Conservation (phyloP, 1,140 invertebrate species). For the Chlorops oryzae region DNA sequence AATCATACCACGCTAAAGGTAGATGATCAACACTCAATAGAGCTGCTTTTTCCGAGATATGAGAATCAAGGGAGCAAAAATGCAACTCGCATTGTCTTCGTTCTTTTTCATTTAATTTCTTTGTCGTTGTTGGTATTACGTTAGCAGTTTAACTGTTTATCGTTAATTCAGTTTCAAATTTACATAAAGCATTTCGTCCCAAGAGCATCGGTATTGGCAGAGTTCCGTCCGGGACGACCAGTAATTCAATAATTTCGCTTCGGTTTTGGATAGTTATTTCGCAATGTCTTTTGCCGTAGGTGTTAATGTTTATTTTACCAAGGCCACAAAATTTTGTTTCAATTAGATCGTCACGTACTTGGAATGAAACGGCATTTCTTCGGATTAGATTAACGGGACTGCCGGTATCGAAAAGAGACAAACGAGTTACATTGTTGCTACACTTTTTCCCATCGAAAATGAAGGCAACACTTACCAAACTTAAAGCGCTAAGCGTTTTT, state of each 20-base stretch:
- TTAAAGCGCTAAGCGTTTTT: no score
- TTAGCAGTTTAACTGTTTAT: neutral
- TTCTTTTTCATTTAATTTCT: neutral
- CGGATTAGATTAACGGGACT: no score
- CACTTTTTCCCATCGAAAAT: no score
- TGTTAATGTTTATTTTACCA: no score
- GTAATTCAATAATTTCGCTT: neutral
- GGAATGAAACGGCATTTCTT: no score
- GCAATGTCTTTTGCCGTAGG: neutral
- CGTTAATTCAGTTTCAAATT: neutral
- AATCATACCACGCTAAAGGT: neutral
- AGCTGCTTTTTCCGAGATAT: no score
- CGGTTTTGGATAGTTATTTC: neutral
- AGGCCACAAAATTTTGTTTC: no score
- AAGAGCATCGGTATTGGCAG: slow-evolving; percentile 2
- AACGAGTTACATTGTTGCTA: no score
- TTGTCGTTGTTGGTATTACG: neutral
- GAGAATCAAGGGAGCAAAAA: neutral
- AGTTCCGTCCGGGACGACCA: slow-evolving; percentile 5
- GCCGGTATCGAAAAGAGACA: no score
- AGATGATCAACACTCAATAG: no score
- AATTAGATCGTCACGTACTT: no score
- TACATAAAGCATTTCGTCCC: neutral
- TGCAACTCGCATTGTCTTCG: neutral
- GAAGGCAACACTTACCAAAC: no score